Conservation (phyloP, 2,113 vertebrate genomes). For the Monarcha castaneiventris region DNA sequence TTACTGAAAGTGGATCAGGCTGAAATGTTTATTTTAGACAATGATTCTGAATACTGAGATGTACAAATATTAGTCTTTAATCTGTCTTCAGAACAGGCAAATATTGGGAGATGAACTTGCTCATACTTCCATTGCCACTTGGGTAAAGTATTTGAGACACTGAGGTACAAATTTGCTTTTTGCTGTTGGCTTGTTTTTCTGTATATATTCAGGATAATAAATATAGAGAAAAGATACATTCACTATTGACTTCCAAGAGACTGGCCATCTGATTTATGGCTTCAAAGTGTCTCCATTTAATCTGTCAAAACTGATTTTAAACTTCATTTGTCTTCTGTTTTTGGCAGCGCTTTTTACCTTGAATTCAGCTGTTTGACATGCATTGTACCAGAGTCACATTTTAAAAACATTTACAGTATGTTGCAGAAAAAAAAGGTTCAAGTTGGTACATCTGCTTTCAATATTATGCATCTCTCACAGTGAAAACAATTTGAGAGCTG, state of each 20-base stretch:
- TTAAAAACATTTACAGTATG: constrained; percentile 77
- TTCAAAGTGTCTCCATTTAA: constrained; percentile 85
- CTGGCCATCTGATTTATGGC: constrained; percentile 83
- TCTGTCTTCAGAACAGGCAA: constrained; percentile 8
- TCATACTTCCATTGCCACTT: neutral
- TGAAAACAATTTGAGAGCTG: constrained; percentile 84
- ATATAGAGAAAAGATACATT: constrained; percentile 61
- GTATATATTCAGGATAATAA: constrained; percentile 62
- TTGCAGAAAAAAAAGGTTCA: constrained; percentile 14
- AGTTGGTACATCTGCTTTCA: constrained; percentile 91
- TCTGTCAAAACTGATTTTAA: constrained; percentile 87
- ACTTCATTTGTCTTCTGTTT: constrained; percentile 84
- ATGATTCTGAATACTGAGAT: neutral
- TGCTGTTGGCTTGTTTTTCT: neutral
- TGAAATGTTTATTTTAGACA: constrained; percentile 12
- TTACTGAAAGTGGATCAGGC: neutral
- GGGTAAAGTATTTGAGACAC: neutral
- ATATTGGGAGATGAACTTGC: constrained; percentile 1
- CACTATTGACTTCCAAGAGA: constrained; percentile 84
- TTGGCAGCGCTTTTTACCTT: constrained; percentile 84
- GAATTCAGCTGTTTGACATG: constrained; percentile 83
- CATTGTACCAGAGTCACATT: constrained; percentile 78
- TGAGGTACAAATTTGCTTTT: neutral
- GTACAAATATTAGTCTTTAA: constrained; percentile 31
- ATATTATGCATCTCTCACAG: constrained; percentile 84